Conservation (phyloP, 1,140 invertebrate species). For the Drosophila sp. region DNA sequence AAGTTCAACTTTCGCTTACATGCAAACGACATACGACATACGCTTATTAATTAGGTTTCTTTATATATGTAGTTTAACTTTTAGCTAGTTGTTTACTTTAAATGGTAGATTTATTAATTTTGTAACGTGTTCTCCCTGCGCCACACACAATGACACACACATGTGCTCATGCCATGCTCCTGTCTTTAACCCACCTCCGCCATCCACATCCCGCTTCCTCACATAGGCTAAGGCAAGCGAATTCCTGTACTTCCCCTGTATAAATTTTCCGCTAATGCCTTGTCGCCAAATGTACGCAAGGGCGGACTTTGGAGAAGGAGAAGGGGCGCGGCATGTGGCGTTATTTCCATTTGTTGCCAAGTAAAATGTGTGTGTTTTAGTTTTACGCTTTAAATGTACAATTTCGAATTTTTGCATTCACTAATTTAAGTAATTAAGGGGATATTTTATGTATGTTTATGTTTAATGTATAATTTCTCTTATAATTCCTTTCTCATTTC, state of each 20-base stretch:
- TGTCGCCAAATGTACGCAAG: constrained; percentile 16
- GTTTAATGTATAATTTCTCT: constrained; percentile 77
- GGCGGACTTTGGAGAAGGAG: no score
- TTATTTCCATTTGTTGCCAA: constrained; percentile 35
- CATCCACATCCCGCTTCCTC: not conserved
- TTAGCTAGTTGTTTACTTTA: constrained; percentile 82
- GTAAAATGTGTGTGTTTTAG: constrained; percentile 9
- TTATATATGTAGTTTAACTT: constrained; percentile 84
- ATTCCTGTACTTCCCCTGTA: not conserved
- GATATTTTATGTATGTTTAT: constrained; percentile 60
- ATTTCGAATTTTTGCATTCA: constrained; percentile 82
- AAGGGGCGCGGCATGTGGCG: not conserved
- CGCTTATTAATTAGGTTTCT: constrained; percentile 81
- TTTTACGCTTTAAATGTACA: constrained; percentile 72
- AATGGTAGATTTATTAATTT: constrained; percentile 78
- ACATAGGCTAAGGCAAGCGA: constrained; percentile 34
- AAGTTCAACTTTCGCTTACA: constrained; percentile 83
- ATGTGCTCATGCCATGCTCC: constrained; percentile 1
- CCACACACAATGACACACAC: constrained; percentile 13
- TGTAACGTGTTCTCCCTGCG: constrained; percentile 68
- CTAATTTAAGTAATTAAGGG: constrained; percentile 78
- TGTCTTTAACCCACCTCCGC: no score
- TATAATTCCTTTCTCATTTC: constrained; percentile 58
- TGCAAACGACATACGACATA: constrained; percentile 80
- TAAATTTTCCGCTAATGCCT: constrained; percentile 6